Evolutionary conservation across 2,888 invertebrate genomes (phyloP).

Genomic region (Dicyrtomina minuta): DNA sequence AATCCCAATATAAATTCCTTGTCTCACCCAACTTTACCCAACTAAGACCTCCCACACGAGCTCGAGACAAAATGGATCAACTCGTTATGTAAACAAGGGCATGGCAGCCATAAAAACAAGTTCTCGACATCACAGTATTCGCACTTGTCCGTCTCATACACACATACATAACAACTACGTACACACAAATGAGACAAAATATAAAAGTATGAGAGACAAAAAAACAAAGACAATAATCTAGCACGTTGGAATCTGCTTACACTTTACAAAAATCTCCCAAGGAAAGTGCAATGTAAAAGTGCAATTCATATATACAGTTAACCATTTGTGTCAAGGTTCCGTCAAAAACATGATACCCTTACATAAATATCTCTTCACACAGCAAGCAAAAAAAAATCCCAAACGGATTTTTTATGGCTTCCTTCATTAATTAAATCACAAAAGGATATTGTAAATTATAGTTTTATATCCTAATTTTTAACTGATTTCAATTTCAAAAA

Average conservation of each 20-base stretch:
- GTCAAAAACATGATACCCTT: background rate
- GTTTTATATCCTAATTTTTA: background rate
- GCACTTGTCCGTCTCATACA: background rate
- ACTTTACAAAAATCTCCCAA: background rate
- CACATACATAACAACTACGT: background rate
- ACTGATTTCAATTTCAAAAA: background rate
- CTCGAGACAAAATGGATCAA: slow-evolving; percentile 7
- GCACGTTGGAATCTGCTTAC: no score
- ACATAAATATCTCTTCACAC: background rate
- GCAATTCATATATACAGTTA: background rate
- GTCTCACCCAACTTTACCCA: no score
- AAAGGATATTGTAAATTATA: background rate
- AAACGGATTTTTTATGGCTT: background rate
- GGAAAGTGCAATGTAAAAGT: no score
- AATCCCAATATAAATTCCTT: no score
- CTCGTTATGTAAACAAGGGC: slow-evolving; percentile 9
- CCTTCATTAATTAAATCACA: background rate
- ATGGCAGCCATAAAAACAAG: slow-evolving; percentile 5
- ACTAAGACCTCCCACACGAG: background rate
- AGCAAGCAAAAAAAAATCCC: background rate
- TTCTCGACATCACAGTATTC: background rate
- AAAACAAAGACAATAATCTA: background rate
- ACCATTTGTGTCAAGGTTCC: slow-evolving; percentile 4
- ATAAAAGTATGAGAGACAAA: background rate
- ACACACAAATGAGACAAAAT: background rate